These are phyloP conservation scores for Papilio aristodemus DNA, from an alignment of 1,140 invertebrate genomes.

Conservation along the genomic window DNA sequence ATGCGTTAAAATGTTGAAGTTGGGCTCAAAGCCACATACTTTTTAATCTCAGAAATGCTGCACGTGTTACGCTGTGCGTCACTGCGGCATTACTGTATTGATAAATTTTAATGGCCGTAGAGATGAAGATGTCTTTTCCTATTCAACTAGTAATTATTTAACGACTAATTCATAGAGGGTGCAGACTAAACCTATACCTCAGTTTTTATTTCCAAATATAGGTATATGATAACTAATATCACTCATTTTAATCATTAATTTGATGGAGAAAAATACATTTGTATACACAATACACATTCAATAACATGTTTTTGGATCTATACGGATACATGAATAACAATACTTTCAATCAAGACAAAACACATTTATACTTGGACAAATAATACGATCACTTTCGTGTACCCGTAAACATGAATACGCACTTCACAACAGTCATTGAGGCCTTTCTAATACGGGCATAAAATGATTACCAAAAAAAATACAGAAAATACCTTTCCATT, in stretches of 20 bases:
- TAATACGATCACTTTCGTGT: slow-evolving; percentile 17
- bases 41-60: slow-evolving; percentile 1
- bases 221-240: no score
- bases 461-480: slow-evolving; percentile 32
- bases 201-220: no score
- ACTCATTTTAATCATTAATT: neutral
- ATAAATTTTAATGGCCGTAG: neutral
- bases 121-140: no score
- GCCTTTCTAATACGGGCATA: slow-evolving; percentile 3
- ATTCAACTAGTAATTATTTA: no score
- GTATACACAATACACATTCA: neutral
- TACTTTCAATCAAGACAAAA: slow-evolving; percentile 9
- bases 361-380: slow-evolving; percentile 28
- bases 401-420: slow-evolving; percentile 10
- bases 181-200: no score
- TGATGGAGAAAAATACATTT: neutral
- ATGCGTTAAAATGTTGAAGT: slow-evolving; percentile 37
- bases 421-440: slow-evolving; percentile 16
- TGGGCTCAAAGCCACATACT: slow-evolving; percentile 25
- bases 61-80: slow-evolving; percentile 21
- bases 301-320: slow-evolving; percentile 3
- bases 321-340: neutral
- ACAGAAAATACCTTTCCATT: slow-evolving; percentile 31
- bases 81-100: neutral
- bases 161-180: no score